Evolutionary conservation across 2,888 invertebrate genomes (phyloP).

Genomic region (Masnerella sp.): DNA sequence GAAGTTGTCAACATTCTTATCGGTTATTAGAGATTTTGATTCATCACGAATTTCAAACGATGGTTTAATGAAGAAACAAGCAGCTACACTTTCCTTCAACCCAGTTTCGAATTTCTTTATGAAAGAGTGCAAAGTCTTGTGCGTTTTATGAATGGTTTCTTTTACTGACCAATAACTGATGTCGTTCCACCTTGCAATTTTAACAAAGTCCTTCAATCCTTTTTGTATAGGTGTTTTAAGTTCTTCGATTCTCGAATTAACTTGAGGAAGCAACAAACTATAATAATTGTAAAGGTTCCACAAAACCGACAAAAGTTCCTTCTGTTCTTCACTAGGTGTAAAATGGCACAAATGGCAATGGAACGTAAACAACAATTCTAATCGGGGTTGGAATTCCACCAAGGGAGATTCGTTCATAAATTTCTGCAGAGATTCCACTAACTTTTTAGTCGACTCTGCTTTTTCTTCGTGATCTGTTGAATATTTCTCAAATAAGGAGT

Average conservation of each 20-base stretch:
- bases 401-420: conserved; percentile 91
- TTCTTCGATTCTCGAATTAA: conserved; percentile 83
- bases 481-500: conserved; percentile 84
- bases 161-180: conserved; percentile 96
- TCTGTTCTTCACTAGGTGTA: conserved; percentile 72
- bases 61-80: conserved; percentile 74
- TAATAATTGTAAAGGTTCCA: conserved; percentile 93
- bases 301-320: conserved; percentile 82
- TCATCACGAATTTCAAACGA: conserved; percentile 57
- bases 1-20: conserved; percentile 73
- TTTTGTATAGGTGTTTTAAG: conserved; percentile 92
- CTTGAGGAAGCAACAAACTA: conserved; percentile 84
- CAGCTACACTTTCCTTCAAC: conserved; percentile 69
- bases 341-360: conserved; percentile 87
- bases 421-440: conserved; percentile 83
- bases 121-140: conserved; percentile 91
- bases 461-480: conserved; percentile 70
- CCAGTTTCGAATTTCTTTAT: conserved; percentile 89
- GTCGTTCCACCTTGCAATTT: conserved; percentile 97
- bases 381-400: conserved; percentile 89
- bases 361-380: conserved; percentile 88
- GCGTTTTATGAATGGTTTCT: conserved; percentile 91
- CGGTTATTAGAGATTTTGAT: conserved; percentile 1
- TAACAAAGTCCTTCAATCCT: conserved; percentile 94
- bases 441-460: conserved; percentile 72